Percentiles rank a stretch among this genome's conserved stretches.
Conservation (phyloP, 1,140 invertebrate genomes). For the Melitaea cinxia region DNA sequence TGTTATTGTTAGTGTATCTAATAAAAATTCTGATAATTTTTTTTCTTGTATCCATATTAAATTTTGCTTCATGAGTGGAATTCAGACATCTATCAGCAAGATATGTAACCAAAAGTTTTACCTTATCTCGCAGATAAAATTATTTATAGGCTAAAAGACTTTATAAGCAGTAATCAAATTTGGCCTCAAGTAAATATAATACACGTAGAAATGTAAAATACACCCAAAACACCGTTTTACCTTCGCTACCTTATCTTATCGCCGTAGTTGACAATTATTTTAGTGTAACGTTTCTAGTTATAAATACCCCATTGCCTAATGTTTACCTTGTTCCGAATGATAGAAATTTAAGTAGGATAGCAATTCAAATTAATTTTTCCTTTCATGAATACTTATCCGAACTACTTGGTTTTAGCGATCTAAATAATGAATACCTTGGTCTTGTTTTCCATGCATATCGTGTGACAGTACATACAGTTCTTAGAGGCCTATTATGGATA, state of each 20-base stretch:
- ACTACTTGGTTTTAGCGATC: background rate
- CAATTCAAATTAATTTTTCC: background rate
- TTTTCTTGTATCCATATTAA: too few relatives aligned
- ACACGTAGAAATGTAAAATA: background rate
- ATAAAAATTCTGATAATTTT: too few relatives aligned
- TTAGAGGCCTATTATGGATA: background rate
- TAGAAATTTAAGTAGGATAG: conserved; percentile 1
- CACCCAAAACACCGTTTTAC: conserved; percentile 2
- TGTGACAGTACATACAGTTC: background rate
- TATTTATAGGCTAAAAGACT: background rate
- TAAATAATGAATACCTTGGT: background rate
- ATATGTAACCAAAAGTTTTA: too few relatives aligned
- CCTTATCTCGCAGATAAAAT: too few relatives aligned
- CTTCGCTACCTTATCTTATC: conserved; percentile 24
- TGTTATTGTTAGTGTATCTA: too few relatives aligned
- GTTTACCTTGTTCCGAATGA: conserved; percentile 26
- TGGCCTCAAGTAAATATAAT: background rate
- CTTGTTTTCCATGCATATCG: background rate
- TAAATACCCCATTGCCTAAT: conserved; percentile 18
- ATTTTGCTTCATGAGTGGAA: too few relatives aligned
- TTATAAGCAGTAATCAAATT: background rate
- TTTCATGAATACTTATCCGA: background rate
- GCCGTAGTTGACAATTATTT: conserved; percentile 9
- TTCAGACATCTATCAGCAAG: too few relatives aligned
- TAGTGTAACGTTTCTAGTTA: conserved; percentile 13